phyloP scores from a whole-genome alignment of 1,140 invertebrate species.

The Prorops nasuta region DNA sequence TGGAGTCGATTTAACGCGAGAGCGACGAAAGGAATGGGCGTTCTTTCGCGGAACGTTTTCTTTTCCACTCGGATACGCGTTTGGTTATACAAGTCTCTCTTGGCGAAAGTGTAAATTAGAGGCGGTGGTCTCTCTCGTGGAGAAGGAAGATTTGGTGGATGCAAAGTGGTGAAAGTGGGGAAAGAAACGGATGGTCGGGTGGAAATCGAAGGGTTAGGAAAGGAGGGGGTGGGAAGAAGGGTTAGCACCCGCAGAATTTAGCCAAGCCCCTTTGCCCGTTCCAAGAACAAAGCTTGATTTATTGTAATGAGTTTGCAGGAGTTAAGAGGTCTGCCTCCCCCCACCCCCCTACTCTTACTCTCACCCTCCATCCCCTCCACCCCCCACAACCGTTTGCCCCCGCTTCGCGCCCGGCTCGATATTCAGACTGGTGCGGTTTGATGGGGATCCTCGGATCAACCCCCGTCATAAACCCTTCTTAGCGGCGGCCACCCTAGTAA shows the following conservation, averaged over 20 bases:
- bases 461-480: constrained; percentile 58
- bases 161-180: constrained; percentile 13
- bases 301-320: constrained; percentile 59
- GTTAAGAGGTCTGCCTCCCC: constrained; percentile 53
- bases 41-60: too few species aligned
- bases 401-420: constrained; percentile 41
- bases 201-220: not conserved
- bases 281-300: constrained; percentile 59
- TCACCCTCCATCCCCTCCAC: constrained; percentile 2
- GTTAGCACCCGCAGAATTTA: constrained; percentile 50
- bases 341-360: constrained; percentile 12
- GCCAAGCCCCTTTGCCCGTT: constrained; percentile 39
- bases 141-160: too few species aligned
- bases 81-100: too few species aligned
- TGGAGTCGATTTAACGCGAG: too few species aligned
- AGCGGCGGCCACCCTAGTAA: constrained; percentile 38
- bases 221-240: constrained; percentile 24
- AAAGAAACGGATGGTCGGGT: constrained; percentile 9
- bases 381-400: constrained; percentile 23
- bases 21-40: too few species aligned
- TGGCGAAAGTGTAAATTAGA: too few species aligned
- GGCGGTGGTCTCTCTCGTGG: too few species aligned
- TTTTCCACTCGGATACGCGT: too few species aligned
- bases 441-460: constrained; percentile 54
- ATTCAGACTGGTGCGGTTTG: constrained; percentile 52